Evolutionary conservation across 2,888 invertebrate genomes (phyloP), one percentile per base, ranked within the genome.

Genomic region (Plebejus argus): DNA sequence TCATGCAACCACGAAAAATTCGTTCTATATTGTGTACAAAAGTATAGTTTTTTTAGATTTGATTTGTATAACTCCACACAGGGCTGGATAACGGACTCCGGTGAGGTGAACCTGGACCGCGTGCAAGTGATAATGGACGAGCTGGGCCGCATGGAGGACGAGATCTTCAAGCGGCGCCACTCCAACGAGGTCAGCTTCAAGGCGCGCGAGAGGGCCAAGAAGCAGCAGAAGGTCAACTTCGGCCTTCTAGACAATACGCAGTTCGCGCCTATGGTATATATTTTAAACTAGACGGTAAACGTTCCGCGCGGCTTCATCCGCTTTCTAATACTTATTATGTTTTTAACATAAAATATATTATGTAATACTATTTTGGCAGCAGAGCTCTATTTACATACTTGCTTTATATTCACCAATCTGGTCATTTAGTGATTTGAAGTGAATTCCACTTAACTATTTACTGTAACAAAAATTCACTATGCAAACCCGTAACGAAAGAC

Each of bases 81-180:
- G 97, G 99, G 99, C 23, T 99, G 97, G 94, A 94, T 99, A 81
- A 99, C 99, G 0, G 96, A 99, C 86, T 98, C 98, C 61, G 99
- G 99, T 0, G 97, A 98, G 83, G 99, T 99, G 15, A 97, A 98
- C 88, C 95, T 99, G 79, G 97, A 97, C 83, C 95, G 99, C 70
- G 99, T 99, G 8, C 99, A 99, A 91, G 94, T 99, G 83, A 99
- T 99, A 77, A 96, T 99, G 97, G 96, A 96, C 45, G 98, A 99
- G 87, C 95, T 99, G 75, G 99, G 99, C 0, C 96, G 97, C 87
- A 97, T 96, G 49, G 99, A 99, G 89, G 99, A 99, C 94, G 97
- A 98, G 92, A 99, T 99, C 87, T 99, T 99, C 91, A 97, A 97
- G 88, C 96, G 97, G 76, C 94, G 99, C 33, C 98, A 99, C 89